A percentile compares a stretch with the other conserved stretches of the same genome.
Conservation (phyloP, 2,888 invertebrate species). For the Ormia ochracea region DNA sequence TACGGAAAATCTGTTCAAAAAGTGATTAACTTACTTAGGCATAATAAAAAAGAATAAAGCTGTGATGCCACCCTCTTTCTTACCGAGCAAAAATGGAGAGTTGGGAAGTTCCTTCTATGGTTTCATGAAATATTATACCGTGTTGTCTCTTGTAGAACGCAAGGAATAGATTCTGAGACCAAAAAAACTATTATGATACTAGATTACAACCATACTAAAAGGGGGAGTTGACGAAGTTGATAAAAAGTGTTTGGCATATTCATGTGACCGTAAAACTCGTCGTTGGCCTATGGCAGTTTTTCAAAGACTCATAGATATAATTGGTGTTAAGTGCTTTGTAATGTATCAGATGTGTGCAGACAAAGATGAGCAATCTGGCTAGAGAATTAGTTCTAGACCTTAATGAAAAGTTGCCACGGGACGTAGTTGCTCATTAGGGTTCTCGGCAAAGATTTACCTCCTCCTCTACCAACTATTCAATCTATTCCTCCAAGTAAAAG, state of each 20-base stretch:
- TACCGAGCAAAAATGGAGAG: slow-evolving; percentile 56
- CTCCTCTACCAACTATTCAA: slow-evolving; percentile 23
- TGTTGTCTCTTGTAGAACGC: slow-evolving; percentile 56
- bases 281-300: slow-evolving; percentile 59
- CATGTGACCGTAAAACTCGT: slow-evolving; percentile 56
- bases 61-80: slow-evolving; percentile 52
- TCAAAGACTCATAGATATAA: slow-evolving; percentile 49
- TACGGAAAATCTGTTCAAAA: slow-evolving; percentile 46
- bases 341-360: slow-evolving; percentile 47
- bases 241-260: slow-evolving; percentile 59
- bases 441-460: slow-evolving; percentile 41
- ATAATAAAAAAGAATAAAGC: slow-evolving; percentile 53
- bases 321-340: slow-evolving; percentile 49
- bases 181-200: slow-evolving; percentile 54
- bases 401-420: too few species aligned
- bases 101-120: slow-evolving; percentile 57
- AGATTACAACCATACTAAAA: slow-evolving; percentile 51
- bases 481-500: too few species aligned
- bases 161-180: slow-evolving; percentile 60
- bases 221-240: slow-evolving; percentile 44
- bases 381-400: too few species aligned
- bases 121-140: slow-evolving; percentile 49
- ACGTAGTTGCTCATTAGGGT: slow-evolving; percentile 10
- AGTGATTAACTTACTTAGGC: slow-evolving; percentile 47
- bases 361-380: too few species aligned